phyloP scores from a whole-genome alignment of 2,113 vertebrate species.

The Carettochelys insculpta region DNA sequence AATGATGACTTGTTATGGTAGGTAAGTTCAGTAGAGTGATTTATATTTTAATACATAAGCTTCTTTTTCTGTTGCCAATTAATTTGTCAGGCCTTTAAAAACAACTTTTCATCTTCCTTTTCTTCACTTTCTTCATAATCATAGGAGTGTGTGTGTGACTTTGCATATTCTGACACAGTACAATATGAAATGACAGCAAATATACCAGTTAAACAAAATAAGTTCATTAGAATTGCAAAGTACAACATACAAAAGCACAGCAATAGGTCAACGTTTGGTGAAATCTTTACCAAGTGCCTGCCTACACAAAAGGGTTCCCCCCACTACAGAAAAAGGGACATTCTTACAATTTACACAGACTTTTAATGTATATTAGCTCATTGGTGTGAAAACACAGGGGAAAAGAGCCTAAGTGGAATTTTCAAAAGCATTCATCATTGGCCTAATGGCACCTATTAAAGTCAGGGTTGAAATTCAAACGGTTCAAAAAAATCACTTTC shows the following conservation, averaged over 20 bases:
- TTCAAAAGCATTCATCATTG: neutral
- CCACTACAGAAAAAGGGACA: neutral
- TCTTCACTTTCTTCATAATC: neutral
- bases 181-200: neutral
- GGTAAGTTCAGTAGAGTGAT: constrained; percentile 10
- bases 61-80: neutral
- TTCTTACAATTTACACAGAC: neutral
- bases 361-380: neutral
- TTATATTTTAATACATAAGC: constrained; percentile 1
- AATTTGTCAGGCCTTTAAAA: neutral
- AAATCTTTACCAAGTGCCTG: neutral
- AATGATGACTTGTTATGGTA: constrained; percentile 31
- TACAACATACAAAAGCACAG: neutral
- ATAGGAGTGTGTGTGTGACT: neutral
- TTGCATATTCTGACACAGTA: neutral
- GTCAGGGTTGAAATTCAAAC: neutral
- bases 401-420: neutral
- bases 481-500: too few species aligned
- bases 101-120: neutral
- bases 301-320: too few species aligned
- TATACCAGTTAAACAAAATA: neutral
- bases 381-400: neutral
- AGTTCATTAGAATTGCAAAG: neutral
- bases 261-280: neutral
- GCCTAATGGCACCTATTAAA: neutral